Conservation (phyloP, 2,113 vertebrate species). For the Clarias gariepinus region DNA sequence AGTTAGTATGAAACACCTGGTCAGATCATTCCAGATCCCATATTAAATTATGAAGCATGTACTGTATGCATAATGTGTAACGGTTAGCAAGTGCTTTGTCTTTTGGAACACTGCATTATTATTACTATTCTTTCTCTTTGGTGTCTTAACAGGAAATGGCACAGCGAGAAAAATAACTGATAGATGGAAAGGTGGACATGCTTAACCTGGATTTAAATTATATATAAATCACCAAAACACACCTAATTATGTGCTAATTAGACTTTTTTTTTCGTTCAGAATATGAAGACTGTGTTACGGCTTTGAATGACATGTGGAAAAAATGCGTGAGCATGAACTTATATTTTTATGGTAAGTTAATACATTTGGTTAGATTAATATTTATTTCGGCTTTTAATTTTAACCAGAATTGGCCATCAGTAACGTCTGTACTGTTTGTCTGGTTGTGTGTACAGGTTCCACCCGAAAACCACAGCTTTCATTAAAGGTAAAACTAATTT, state of each 20-base stretch:
- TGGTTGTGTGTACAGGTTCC: not conserved
- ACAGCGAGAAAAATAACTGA: accelerated
- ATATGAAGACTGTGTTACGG: not conserved
- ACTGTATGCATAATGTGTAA: not conserved
- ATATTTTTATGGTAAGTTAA: not conserved
- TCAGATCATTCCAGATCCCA: no score
- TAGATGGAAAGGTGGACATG: not conserved
- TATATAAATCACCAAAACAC: not conserved
- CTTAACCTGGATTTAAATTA: not conserved
- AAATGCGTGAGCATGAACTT: not conserved
- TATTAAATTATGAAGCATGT: not conserved
- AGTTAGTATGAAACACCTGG: no score
- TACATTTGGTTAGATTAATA: not conserved
- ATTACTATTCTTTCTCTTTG: not conserved
- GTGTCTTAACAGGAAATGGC: not conserved
- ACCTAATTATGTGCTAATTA: not conserved
- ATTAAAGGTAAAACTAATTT: not conserved
- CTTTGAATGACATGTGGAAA: not conserved
- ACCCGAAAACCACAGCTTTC: not conserved
- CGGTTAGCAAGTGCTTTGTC: not conserved
- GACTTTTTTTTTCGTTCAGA: not conserved
- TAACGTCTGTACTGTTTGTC: not conserved
- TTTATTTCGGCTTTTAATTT: not conserved
- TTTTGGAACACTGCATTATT: not conserved
- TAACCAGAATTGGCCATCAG: not conserved